Percentiles rank a stretch among this genome's conserved stretches.
Evolutionary conservation across 2,797 vertebrate genomes (phyloP).

Genomic region (Triplophysa yarkandensis): DNA sequence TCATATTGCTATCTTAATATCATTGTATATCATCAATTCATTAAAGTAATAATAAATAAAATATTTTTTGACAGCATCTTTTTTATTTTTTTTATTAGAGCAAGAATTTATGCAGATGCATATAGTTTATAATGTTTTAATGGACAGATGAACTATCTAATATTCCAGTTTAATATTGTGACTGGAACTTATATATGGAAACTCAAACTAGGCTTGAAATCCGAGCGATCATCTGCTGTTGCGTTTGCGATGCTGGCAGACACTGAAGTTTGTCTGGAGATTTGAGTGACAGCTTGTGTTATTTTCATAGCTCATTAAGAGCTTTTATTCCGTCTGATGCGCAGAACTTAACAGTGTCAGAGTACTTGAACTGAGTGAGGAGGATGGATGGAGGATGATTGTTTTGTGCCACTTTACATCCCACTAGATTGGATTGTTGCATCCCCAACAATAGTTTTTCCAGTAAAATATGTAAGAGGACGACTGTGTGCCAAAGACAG

Average conservation of each 20-base stretch:
- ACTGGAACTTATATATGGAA: no score
- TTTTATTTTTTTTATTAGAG: no score
- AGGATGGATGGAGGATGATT: neutral
- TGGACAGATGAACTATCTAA: no score
- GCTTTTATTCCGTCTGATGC: slow-evolving; percentile 6
- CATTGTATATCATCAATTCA: no score
- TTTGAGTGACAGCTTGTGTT: neutral
- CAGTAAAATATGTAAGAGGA: neutral
- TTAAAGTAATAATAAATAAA: no score
- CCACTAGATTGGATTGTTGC: neutral
- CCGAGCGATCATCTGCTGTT: neutral
- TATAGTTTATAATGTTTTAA: no score
- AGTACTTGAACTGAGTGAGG: neutral
- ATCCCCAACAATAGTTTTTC: neutral
- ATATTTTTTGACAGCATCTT: no score
- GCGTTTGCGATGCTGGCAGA: neutral
- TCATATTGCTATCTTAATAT: no score
- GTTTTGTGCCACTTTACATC: neutral
- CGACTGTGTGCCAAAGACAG: neutral
- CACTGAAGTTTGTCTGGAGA: neutral
- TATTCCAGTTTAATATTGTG: no score
- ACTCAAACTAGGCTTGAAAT: no score
- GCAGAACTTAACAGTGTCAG: neutral
- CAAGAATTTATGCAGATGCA: no score
- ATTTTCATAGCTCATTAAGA: neutral